Percentiles rank a stretch among this genome's conserved stretches.
These are phyloP conservation scores for Prinia subflava DNA, from an alignment of 2,113 vertebrate species.

Conservation along the genomic window DNA sequence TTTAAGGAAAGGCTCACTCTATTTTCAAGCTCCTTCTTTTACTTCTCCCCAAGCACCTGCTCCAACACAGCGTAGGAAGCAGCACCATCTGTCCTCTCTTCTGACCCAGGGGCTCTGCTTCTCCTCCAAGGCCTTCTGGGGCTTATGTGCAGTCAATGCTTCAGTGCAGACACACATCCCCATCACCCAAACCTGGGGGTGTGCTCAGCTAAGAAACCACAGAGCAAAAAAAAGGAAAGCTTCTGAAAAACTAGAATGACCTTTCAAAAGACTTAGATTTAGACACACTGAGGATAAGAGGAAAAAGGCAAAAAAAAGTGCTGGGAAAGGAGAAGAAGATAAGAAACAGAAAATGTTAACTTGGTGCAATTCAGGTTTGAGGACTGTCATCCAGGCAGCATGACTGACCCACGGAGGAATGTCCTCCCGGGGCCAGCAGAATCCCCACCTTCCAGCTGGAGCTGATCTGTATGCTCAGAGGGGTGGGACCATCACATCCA, in stretches of 20 bases:
- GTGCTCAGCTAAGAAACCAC: not conserved
- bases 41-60: not conserved
- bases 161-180: not conserved
- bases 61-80: not conserved
- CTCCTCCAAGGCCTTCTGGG: fast-evolving
- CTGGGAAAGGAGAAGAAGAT: not conserved
- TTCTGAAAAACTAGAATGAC: not conserved
- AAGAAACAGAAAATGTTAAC: not conserved
- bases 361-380: not conserved
- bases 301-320: not conserved
- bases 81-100: slow-evolving; percentile 2
- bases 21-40: not conserved
- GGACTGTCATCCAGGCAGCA: not conserved
- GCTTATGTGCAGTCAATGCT: not conserved
- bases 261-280: not conserved
- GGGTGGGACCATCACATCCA: not conserved
- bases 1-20: not conserved
- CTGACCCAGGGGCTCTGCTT: not conserved
- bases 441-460: not conserved
- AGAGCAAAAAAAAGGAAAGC: not conserved
- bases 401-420: fast-evolving
- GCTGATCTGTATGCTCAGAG: fast-evolving
- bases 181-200: not conserved
- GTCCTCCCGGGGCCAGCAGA: not conserved
- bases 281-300: not conserved